These are phyloP conservation scores for Oncorhynchus tshawytscha DNA, from an alignment of 2,113 vertebrate species.

Conservation along the genomic window DNA sequence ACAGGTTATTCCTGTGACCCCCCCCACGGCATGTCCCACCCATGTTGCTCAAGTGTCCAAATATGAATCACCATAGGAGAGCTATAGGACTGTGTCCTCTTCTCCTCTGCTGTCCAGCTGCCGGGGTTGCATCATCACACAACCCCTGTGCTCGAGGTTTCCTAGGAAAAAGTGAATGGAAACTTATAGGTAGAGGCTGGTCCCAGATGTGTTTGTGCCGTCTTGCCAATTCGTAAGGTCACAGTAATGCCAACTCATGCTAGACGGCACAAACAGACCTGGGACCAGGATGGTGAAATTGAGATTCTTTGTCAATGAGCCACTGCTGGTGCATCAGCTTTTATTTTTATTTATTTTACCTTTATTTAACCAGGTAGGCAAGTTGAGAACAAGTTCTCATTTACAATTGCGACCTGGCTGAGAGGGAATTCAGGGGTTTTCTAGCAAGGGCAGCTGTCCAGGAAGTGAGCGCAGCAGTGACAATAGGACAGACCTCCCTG, in stretches of 20 bases:
- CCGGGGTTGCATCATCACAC: neutral
- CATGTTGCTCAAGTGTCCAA: neutral
- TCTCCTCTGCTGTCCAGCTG: neutral
- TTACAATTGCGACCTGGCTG: no score
- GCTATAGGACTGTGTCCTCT: neutral
- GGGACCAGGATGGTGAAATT: neutral
- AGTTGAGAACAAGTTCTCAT: no score
- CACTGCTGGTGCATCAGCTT: slow-evolving; percentile 17
- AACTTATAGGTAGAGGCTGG: neutral
- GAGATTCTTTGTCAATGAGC: no score
- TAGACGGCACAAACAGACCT: no score
- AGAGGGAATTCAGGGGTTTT: neutral
- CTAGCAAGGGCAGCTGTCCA: slow-evolving; percentile 32
- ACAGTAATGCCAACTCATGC: no score
- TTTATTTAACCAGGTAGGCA: no score
- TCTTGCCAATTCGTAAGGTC: no score
- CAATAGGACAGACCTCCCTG: slow-evolving; percentile 17
- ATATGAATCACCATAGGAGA: neutral
- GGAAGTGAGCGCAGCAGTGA: slow-evolving; percentile 45
- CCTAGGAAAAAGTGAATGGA: neutral
- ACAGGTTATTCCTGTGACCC: no score
- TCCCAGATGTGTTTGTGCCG: no score
- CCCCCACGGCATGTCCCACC: neutral
- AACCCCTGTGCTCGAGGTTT: neutral
- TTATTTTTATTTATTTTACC: no score